Evolutionary conservation across 2,888 invertebrate genomes (phyloP).

Genomic region (Chydorus sphaericus): DNA sequence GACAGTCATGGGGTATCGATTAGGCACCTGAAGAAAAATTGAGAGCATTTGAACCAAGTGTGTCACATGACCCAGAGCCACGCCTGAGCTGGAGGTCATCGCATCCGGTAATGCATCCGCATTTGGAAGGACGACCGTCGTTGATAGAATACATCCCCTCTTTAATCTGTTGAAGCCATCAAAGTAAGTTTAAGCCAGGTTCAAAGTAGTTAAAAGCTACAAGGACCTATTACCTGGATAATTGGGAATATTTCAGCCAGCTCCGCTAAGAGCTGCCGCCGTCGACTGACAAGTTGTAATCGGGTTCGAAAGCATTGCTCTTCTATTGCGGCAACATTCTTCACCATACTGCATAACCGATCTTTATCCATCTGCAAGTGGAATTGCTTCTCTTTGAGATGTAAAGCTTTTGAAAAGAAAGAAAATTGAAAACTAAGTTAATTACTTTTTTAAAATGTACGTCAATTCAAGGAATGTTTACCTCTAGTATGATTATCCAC

Average conservation of each 20-base stretch:
- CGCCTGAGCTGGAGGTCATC: conserved; percentile 55
- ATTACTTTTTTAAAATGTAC: conserved; percentile 13
- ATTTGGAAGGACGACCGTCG: conserved; percentile 53
- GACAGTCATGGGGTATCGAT: conserved; percentile 66
- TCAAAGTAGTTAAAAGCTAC: too few relatives aligned
- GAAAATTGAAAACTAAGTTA: too few relatives aligned
- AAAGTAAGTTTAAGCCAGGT: too few relatives aligned
- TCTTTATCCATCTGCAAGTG: conserved; percentile 49
- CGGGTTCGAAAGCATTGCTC: conserved; percentile 49
- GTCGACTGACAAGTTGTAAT: conserved; percentile 44
- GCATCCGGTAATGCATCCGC: conserved; percentile 44
- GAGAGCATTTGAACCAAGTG: conserved; percentile 70
- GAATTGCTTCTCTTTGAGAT: conserved; percentile 51
- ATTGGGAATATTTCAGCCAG: conserved; percentile 60
- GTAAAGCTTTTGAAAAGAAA: conserved; percentile 35
- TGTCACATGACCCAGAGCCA: conserved; percentile 74
- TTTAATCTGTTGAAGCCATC: conserved; percentile 30
- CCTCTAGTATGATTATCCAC: conserved; percentile 55
- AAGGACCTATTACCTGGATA: conserved; percentile 33
- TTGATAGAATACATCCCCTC: conserved; percentile 44
- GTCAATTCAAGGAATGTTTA: conserved; percentile 26
- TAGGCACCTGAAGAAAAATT: conserved; percentile 64
- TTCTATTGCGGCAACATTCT: conserved; percentile 41
- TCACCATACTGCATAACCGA: conserved; percentile 43
- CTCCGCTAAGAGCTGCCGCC: conserved; percentile 56